phyloP scores from a whole-genome alignment of 2,113 vertebrate genomes.

The Antigone vipio region DNA sequence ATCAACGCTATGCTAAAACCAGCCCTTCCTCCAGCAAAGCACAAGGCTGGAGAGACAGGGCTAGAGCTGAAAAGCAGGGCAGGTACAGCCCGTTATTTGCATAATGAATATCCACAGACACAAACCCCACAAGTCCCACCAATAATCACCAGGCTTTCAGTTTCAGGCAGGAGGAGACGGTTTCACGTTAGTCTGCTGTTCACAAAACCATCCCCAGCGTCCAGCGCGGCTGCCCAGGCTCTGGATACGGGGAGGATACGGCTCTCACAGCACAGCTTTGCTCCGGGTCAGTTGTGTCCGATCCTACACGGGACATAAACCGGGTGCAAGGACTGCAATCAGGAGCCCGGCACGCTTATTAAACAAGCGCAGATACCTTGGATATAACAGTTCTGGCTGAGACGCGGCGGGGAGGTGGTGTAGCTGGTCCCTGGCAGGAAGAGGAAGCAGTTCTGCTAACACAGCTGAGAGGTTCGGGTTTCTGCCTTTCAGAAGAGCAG shows the following conservation, averaged over 20 bases:
- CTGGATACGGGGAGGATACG: background rate
- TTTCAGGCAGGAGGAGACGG: background rate
- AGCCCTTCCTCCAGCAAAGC: background rate
- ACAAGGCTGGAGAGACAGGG: background rate
- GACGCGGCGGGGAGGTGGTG: fast-evolving
- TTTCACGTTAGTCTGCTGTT: background rate
- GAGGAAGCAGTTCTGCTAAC: background rate
- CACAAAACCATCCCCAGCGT: background rate
- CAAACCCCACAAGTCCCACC: background rate
- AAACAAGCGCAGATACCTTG: background rate
- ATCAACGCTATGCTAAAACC: background rate
- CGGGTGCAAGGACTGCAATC: too few species aligned
- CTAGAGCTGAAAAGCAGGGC: background rate
- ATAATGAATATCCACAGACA: background rate
- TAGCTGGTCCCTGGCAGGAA: background rate
- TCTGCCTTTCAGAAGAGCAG: background rate
- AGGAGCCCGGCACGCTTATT: background rate
- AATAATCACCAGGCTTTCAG: background rate
- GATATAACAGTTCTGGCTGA: background rate
- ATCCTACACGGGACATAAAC: fast-evolving
- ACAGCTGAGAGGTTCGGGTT: background rate
- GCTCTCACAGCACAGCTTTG: background rate
- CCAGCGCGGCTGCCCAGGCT: background rate
- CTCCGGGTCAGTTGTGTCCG: fast-evolving
- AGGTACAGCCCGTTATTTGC: background rate